Conservation (phyloP, 2,888 invertebrate species). For the Drosophila macrothrix region DNA sequence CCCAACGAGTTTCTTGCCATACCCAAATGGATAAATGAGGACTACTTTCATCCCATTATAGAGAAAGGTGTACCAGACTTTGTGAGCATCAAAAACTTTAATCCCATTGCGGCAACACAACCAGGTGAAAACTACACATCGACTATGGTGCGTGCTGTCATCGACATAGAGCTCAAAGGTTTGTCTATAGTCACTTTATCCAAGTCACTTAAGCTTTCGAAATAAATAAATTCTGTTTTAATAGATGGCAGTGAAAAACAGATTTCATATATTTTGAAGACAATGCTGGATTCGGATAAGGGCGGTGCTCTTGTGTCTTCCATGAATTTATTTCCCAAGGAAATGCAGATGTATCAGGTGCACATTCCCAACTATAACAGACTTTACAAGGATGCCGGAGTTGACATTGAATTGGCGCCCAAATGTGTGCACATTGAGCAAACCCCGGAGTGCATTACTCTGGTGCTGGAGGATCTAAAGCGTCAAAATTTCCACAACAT, state of each 20-base stretch:
- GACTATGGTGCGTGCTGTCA: constrained; percentile 74
- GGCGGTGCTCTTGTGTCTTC: constrained; percentile 52
- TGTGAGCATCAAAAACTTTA: constrained; percentile 59
- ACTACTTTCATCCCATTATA: constrained; percentile 70
- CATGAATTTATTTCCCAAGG: constrained; percentile 80
- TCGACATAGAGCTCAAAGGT: constrained; percentile 77
- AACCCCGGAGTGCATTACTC: constrained; percentile 58
- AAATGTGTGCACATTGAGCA: constrained; percentile 68
- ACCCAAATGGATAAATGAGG: constrained; percentile 75
- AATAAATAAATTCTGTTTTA: not conserved
- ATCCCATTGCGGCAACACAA: constrained; percentile 73
- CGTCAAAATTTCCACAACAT: constrained; percentile 64
- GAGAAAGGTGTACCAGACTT: constrained; percentile 64
- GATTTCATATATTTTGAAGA: constrained; percentile 79
- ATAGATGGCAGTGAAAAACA: constrained; percentile 60
- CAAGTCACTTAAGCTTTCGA: accelerated
- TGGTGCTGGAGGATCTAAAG: constrained; percentile 80
- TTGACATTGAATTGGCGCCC: constrained; percentile 69
- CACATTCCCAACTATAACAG: constrained; percentile 71
- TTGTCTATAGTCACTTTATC: not conserved
- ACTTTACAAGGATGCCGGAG: constrained; percentile 72
- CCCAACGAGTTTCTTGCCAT: constrained; percentile 72
- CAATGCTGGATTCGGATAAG: constrained; percentile 57
- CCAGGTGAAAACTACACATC: constrained; percentile 83
- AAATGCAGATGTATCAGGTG: constrained; percentile 72